Base-by-base conservation (phyloP, 1,140 invertebrate genomes). In the Dendrolimus punctatus region DNA sequence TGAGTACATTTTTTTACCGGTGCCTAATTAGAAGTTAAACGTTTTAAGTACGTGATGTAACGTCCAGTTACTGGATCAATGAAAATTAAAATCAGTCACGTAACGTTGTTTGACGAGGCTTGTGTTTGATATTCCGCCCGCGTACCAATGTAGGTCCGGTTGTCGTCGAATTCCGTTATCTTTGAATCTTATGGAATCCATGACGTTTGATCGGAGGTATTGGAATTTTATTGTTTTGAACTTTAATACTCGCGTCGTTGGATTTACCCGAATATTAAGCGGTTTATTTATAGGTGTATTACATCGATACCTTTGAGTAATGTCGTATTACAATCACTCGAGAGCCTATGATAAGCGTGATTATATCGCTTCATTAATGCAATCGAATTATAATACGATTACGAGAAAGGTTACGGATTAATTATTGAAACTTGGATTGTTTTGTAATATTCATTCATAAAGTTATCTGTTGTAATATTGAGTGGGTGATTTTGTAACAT, bases 231-330 rank as follows among this genome's bases (percentile, higher is more conserved):
- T 9, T 44, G 23, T 44, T 51, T 51, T 45, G 44, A 43, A 44
- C 45, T 51, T 6, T 49, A 23, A 23, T 23, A 23, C 23, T 23
- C 23, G 8, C 55, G 54, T 61, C 41, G 40, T 45, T 49, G 60
- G 55, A 58, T 60, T 60, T 60, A 49, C 57, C 58, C 48, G 6
- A 41, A 53, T 46, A 5, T 54, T 59, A 10, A 10, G 37, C 38
- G 23, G 4, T 39, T 41, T 40, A 6, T 40, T 42, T 42, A 41
- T 41, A 23, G 23, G 1, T 50, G 44, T n/a, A 36, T 36, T 37
- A 37, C 5, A 23, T 23, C 23, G 23, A 23, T 23, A 23, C 23
- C 23, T 23, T 23, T 23, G 23, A 23, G 23, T 23, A 23, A 23
- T 23, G 23, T 23, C 3, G 23, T 23, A 23, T 23, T 23, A 23